phyloP scores from a whole-genome alignment of 2,888 invertebrate genomes.

The Drosophila formosana region DNA sequence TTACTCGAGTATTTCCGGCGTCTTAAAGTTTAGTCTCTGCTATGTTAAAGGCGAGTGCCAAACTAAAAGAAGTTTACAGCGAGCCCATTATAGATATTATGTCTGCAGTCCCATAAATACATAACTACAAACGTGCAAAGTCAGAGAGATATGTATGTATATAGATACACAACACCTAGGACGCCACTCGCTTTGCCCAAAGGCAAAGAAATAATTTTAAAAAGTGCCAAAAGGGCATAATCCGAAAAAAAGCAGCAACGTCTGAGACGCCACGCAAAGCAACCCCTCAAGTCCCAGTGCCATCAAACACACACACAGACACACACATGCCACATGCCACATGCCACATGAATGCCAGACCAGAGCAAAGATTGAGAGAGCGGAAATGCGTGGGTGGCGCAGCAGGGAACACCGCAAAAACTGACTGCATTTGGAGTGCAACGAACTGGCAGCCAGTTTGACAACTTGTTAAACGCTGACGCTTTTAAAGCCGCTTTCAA shows the following conservation, averaged over 20 bases:
- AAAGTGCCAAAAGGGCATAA: conserved; percentile 78
- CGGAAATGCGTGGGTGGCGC: conserved; percentile 61
- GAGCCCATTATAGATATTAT: conserved; percentile 64
- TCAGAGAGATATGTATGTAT: conserved; percentile 26
- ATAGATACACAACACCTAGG: background rate
- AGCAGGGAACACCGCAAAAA: conserved; percentile 15
- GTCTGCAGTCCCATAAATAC: conserved; percentile 63
- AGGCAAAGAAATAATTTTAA: conserved; percentile 70
- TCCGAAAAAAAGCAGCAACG: conserved; percentile 51
- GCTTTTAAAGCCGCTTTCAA: conserved; percentile 32
- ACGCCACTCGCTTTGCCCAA: conserved; percentile 25
- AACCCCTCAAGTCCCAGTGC: conserved; percentile 60
- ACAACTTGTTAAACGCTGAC: conserved; percentile 53
- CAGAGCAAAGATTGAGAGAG: conserved; percentile 51
- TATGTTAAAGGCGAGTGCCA: conserved; percentile 30
- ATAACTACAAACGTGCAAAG: conserved; percentile 36
- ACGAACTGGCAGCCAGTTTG: conserved; percentile 55
- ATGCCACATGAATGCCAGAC: conserved; percentile 56
- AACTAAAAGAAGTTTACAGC: conserved; percentile 34
- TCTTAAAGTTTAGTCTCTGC: conserved; percentile 22
- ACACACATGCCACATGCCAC: conserved; percentile 56
- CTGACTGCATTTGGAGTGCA: conserved; percentile 47
- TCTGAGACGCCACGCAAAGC: conserved; percentile 64
- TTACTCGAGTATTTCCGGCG: conserved; percentile 35
- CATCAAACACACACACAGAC: conserved; percentile 43